Evolutionary conservation across 2,797 vertebrate genomes (phyloP).

Genomic region (Thaleichthys pacificus): DNA sequence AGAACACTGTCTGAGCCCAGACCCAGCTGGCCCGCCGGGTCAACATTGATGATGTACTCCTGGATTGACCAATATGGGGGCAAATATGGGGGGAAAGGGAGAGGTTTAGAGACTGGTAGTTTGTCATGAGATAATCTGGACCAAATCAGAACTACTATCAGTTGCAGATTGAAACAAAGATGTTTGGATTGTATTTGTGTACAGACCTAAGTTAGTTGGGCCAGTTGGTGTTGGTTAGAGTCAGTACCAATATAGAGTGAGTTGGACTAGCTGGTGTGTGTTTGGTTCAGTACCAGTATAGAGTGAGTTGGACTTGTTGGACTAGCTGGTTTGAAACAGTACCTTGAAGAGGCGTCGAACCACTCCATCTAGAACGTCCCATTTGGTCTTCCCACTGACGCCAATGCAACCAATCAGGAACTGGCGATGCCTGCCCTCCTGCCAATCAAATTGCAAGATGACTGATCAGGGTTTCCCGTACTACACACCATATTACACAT

Average conservation of each 20-base stretch:
- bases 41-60: constrained; percentile 85
- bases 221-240: too few species aligned
- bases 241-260: too few species aligned
- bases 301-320: too few species aligned
- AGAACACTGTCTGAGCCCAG: constrained; percentile 82
- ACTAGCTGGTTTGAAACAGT: constrained; percentile 2
- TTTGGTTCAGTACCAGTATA: too few species aligned
- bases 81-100: background rate
- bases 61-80: constrained; percentile 32
- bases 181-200: background rate
- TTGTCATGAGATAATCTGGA: background rate
- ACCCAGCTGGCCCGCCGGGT: constrained; percentile 80
- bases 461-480: background rate
- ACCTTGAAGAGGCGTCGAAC: constrained; percentile 85
- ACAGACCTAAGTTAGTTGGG: background rate
- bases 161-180: background rate
- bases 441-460: background rate
- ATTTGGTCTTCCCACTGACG: constrained; percentile 86
- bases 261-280: too few species aligned
- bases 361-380: constrained; percentile 86
- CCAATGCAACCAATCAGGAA: constrained; percentile 87
- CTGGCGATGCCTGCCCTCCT: constrained; percentile 76
- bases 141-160: background rate
- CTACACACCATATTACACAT: background rate
- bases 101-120: background rate